Percentiles rank a stretch among this genome's conserved stretches.
Conservation (phyloP, 1,140 invertebrate genomes). For the Triops longicaudatus region DNA sequence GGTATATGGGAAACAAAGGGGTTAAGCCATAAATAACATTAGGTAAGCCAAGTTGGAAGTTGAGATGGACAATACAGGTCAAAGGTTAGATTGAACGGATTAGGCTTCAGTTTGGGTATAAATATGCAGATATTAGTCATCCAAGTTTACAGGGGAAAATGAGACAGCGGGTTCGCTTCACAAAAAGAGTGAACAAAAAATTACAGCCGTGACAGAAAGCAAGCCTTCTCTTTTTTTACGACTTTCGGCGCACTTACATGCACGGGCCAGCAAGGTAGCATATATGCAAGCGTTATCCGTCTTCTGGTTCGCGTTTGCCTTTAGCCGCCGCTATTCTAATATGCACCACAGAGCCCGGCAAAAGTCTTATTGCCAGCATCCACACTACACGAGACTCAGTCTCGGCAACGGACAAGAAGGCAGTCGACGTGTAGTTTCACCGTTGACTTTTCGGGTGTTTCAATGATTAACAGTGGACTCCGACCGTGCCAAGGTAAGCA, state of each 20-base stretch:
- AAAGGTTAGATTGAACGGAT: conserved; percentile 8
- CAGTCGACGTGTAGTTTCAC: conserved; percentile 7
- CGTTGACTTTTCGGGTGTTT: neutral
- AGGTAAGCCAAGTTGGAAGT: neutral
- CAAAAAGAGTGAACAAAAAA: neutral
- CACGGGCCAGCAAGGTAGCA: neutral
- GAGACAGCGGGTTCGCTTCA: neutral
- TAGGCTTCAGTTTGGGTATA: neutral
- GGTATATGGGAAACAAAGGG: neutral
- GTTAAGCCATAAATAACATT: neutral
- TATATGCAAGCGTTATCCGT: conserved; percentile 11
- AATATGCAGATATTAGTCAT: conserved; percentile 15
- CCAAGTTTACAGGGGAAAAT: neutral
- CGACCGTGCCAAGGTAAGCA: conserved; percentile 13
- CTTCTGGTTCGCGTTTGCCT: conserved; percentile 1
- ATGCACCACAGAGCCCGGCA: neutral
- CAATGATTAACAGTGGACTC: conserved; percentile 7
- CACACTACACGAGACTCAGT: neutral
- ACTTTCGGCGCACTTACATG: conserved; percentile 6
- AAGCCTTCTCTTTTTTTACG: conserved; percentile 12
- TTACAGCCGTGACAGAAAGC: conserved; percentile 11
- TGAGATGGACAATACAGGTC: neutral
- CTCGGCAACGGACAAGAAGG: conserved; percentile 3
- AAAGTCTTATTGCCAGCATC: neutral
- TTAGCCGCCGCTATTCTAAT: conserved; percentile 7